Evolutionary conservation across 2,888 invertebrate genomes (phyloP), one percentile per base, ranked within the genome.

Genomic region (Scaptomyza caliginosa): DNA sequence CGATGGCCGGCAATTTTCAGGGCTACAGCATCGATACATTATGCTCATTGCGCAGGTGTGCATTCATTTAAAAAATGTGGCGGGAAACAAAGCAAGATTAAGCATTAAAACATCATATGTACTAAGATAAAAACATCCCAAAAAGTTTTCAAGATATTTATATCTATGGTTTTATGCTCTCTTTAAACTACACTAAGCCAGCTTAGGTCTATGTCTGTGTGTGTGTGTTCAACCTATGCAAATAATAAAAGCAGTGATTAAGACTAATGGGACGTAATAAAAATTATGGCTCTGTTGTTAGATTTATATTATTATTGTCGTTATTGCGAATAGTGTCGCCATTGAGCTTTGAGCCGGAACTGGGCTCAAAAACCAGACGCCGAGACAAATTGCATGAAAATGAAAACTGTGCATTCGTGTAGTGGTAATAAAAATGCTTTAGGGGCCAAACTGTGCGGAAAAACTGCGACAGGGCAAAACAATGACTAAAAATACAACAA

Each of bases 401-500:
- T 66, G 76, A 63, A 75, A 72, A 73, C 66, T 60, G 50, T 58
- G 63, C 65, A 46, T 60, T 62, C 76, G 62, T 80, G 81, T 77
- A 77, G 34, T 45, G 59, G 60, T 68, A 81, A 81, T 79, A 78
- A 78, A 76, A 85, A 75, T 75, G 69, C 73, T 82, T 79, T 73
- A 28, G 76, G 72, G 62, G 60, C 46, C 68, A 73, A 85, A 67
- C 75, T 62, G 73, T 71, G 66, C 66, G 66, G 78, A 77, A n/a
- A n/a, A n/a, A 81, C 82, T 72, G 85, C 76, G 78, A 67, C 82
- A 69, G 63, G 36, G 63, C 74, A 74, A 77, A 84, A 84, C 81
- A 80, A 74, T 62, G 65, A 51, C 62, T 62, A 49, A 43, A 46
- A 26, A 26, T 1, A 26, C n/a, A n/a, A n/a, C n/a, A 26, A 26